Evolutionary conservation across 2,888 invertebrate species (phyloP).

Genomic region (Lepeophtheirus nordmannii): DNA sequence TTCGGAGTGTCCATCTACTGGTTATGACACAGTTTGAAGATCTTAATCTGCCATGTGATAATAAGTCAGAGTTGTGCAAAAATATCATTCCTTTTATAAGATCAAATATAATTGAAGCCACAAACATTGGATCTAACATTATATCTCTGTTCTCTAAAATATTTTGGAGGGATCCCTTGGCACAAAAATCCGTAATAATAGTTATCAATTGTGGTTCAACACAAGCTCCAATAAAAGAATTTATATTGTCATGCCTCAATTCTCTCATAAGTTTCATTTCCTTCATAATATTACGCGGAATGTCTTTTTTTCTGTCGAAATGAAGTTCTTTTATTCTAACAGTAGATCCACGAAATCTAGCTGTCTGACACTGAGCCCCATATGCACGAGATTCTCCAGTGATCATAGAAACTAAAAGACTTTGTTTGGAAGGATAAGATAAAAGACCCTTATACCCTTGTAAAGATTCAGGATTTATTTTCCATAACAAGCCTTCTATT

Average conservation of each 20-base stretch:
- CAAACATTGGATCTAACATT: slow-evolving; percentile 74
- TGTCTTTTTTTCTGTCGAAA: slow-evolving; percentile 23
- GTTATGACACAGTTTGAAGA: slow-evolving; percentile 78
- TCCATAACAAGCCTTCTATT: slow-evolving; percentile 92
- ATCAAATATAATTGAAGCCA: slow-evolving; percentile 73
- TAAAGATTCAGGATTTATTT: slow-evolving; percentile 51
- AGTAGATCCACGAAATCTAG: slow-evolving; percentile 63
- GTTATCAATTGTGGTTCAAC: slow-evolving; percentile 59
- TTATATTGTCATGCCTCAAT: slow-evolving; percentile 66
- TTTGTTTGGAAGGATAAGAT: slow-evolving; percentile 13
- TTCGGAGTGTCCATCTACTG: slow-evolving; percentile 36
- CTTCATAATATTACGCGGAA: slow-evolving; percentile 62
- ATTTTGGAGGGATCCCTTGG: slow-evolving; percentile 71
- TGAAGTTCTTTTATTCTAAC: slow-evolving; percentile 70
- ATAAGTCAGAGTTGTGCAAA: slow-evolving; percentile 56
- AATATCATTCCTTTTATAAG: slow-evolving; percentile 69
- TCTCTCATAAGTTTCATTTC: slow-evolving; percentile 81
- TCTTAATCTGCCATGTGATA: slow-evolving; percentile 67
- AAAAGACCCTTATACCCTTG: slow-evolving; percentile 13
- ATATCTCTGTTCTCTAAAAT: slow-evolving; percentile 83
- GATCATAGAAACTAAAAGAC: slow-evolving; percentile 3
- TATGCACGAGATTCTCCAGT: background rate
- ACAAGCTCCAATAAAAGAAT: slow-evolving; percentile 65
- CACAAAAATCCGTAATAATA: slow-evolving; percentile 61
- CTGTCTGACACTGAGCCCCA: slow-evolving; percentile 39